A percentile compares a stretch with the other conserved stretches of the same genome.
Evolutionary conservation across 2,888 invertebrate species (phyloP).

Genomic region (Rotaria macrura): DNA sequence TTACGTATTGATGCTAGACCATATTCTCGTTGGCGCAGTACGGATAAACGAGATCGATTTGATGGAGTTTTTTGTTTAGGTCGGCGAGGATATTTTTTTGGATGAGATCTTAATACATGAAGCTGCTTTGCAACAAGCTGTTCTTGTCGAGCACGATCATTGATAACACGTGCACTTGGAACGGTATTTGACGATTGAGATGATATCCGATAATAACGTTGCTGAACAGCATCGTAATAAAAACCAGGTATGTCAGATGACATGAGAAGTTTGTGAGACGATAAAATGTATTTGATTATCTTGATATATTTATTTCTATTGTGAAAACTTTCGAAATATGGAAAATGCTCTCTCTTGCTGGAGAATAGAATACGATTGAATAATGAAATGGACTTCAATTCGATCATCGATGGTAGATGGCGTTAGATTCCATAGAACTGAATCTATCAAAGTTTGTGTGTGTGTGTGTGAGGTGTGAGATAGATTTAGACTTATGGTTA

Average conservation of each 20-base stretch:
- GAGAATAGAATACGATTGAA: not conserved
- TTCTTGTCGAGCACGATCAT: not conserved
- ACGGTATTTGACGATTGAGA: not conserved
- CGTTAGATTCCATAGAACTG: not conserved
- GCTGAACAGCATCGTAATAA: not conserved
- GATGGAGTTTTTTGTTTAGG: not conserved
- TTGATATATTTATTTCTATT: not conserved
- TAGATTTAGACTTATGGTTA: too few relatives aligned
- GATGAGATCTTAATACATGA: not conserved
- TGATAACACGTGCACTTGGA: not conserved
- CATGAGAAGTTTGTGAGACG: not conserved
- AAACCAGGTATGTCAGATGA: not conserved
- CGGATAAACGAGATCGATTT: not conserved
- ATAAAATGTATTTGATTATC: not conserved
- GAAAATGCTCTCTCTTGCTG: not conserved
- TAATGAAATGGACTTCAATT: not conserved
- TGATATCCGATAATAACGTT: not conserved
- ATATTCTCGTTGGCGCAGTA: conserved; percentile 17
- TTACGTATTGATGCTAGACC: not conserved
- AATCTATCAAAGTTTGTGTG: too few relatives aligned
- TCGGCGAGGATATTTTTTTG: not conserved
- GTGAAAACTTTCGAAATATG: not conserved
- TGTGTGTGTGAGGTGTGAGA: too few relatives aligned
- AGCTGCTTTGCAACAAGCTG: not conserved
- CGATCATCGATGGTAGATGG: not conserved